phyloP scores from a whole-genome alignment of 1,140 invertebrate species.

The Melanaphis sacchari region DNA sequence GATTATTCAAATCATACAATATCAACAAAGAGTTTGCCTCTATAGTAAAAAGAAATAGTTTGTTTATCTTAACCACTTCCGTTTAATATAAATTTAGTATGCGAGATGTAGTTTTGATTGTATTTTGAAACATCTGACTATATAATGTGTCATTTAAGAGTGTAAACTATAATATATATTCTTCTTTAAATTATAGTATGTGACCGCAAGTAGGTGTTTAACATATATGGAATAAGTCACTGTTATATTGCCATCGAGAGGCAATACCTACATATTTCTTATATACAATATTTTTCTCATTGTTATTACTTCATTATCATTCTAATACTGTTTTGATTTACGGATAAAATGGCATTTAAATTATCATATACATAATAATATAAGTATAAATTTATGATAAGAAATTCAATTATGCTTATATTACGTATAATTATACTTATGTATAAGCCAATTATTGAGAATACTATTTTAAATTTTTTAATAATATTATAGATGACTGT shows the following conservation, averaged over 20 bases:
- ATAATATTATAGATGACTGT: neutral
- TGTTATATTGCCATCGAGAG: neutral
- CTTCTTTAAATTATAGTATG: neutral
- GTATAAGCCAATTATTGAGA: neutral
- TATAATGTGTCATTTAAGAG: neutral
- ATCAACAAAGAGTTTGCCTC: neutral
- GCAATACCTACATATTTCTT: neutral
- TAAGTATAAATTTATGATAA: neutral
- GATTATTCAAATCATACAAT: neutral
- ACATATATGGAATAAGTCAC: neutral
- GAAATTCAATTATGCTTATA: neutral
- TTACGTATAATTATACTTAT: neutral
- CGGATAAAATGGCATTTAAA: neutral
- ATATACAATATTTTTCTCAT: neutral
- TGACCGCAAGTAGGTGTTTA: conserved; percentile 24
- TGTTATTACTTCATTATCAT: neutral
- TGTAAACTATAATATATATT: neutral
- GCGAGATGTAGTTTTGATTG: conserved; percentile 4
- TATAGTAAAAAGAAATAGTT: neutral
- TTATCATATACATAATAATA: no score
- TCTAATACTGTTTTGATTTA: neutral
- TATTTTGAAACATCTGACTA: conserved; percentile 24
- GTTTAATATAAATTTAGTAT: neutral
- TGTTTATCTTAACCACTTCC: conserved; percentile 29
- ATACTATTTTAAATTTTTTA: neutral